A percentile compares a stretch with the other conserved stretches of the same genome.
These are phyloP conservation scores for Chirona hameri DNA, from an alignment of 2,888 invertebrate species.

Conservation along the genomic window DNA sequence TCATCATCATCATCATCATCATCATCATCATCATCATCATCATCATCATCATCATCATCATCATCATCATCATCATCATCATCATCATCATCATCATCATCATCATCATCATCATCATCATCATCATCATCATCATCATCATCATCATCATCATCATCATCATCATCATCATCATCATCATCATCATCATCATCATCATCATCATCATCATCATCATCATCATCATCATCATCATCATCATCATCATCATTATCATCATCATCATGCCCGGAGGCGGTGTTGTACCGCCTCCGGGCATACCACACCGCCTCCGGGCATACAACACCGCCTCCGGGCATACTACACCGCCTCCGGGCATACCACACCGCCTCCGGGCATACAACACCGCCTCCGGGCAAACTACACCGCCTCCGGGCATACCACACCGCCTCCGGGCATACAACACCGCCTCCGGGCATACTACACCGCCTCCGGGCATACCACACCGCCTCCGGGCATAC, in stretches of 20 bases:
- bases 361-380: no score
- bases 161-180: slow-evolving; percentile 22
- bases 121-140: slow-evolving; percentile 22
- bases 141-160: slow-evolving; percentile 22
- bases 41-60: slow-evolving; percentile 22
- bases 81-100: slow-evolving; percentile 22
- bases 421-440: no score
- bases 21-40: slow-evolving; percentile 22
- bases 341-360: no score
- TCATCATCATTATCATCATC: slow-evolving; percentile 22
- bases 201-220: slow-evolving; percentile 22
- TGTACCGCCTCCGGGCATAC: no score
- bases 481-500: no score
- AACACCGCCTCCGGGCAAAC: no score
- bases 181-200: slow-evolving; percentile 22
- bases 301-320: no score
- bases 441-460: no score
- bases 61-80: slow-evolving; percentile 22
- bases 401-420: no score
- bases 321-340: no score
- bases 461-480: no score
- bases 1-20: slow-evolving; percentile 22
- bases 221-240: slow-evolving; percentile 22
- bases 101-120: slow-evolving; percentile 22
- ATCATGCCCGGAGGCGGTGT: no score